phyloP scores from a whole-genome alignment of 2,888 invertebrate species.

The Horisme vitalbata region DNA sequence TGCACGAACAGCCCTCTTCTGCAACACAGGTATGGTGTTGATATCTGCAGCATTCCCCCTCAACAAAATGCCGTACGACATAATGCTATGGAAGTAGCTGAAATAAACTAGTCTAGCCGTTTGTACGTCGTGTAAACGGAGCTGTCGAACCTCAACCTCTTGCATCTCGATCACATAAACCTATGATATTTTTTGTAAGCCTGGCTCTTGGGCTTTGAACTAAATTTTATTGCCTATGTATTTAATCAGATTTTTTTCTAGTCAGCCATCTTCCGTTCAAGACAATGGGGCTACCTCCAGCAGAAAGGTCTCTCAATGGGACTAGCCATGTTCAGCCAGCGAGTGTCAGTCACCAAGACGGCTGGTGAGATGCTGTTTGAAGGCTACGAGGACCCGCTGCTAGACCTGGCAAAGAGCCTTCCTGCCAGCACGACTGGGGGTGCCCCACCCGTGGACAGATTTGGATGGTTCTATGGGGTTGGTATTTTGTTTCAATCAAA shows the following conservation, averaged over 20 bases:
- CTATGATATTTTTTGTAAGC: too few relatives aligned
- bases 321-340: constrained; percentile 80
- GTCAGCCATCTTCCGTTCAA: constrained; percentile 83
- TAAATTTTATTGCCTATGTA: neutral
- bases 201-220: too few relatives aligned
- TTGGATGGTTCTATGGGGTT: constrained; percentile 92
- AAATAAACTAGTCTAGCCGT: too few relatives aligned
- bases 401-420: constrained; percentile 85
- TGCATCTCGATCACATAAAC: too few relatives aligned
- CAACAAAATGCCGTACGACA: too few relatives aligned
- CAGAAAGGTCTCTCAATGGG: constrained; percentile 84
- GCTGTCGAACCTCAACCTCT: too few relatives aligned
- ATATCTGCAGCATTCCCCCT: too few relatives aligned
- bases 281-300: constrained; percentile 81
- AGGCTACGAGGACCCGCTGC: constrained; percentile 89
- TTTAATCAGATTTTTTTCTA: constrained; percentile 47
- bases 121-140: too few relatives aligned
- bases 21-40: too few relatives aligned
- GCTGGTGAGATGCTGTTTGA: constrained; percentile 89
- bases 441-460: constrained; percentile 87
- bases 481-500: constrained; percentile 8
- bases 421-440: constrained; percentile 81
- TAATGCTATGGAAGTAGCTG: too few relatives aligned
- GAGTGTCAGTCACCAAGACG: constrained; percentile 83
- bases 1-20: too few relatives aligned